A percentile compares a stretch with the other conserved stretches of the same genome.
These are phyloP conservation scores for Liparis tanakae DNA, from an alignment of 2,797 vertebrate genomes.

Conservation along the genomic window DNA sequence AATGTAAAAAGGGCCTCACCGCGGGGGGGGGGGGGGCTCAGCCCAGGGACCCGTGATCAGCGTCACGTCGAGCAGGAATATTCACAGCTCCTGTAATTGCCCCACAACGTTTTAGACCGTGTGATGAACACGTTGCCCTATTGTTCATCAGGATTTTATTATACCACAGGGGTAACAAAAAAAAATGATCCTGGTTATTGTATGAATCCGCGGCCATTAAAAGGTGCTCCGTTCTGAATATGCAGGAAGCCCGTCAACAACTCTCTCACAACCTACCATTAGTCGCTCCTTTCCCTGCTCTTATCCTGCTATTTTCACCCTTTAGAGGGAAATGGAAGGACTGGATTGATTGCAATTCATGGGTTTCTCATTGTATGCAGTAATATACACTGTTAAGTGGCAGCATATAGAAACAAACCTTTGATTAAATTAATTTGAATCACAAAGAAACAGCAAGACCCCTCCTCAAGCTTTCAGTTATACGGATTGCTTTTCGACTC, in stretches of 20 bases:
- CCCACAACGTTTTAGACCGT: constrained; percentile 58
- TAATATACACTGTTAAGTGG: constrained; percentile 88
- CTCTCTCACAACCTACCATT: constrained; percentile 81
- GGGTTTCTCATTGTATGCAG: constrained; percentile 79
- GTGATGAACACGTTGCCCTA: constrained; percentile 61
- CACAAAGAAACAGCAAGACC: constrained; percentile 87
- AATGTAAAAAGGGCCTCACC: constrained; percentile 48
- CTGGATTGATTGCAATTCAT: constrained; percentile 81
- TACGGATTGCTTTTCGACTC: constrained; percentile 77
- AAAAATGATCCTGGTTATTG: constrained; percentile 65
- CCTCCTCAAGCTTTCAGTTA: constrained; percentile 81
- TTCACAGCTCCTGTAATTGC: constrained; percentile 63
- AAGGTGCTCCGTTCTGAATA: constrained; percentile 70
- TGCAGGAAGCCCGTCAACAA: constrained; percentile 79
- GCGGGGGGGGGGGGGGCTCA: constrained; percentile 31
- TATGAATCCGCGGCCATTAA: constrained; percentile 65
- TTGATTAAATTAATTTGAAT: constrained; percentile 90
- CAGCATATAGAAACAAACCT: constrained; percentile 86
- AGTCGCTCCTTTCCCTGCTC: constrained; percentile 73
- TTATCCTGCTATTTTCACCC: constrained; percentile 80
- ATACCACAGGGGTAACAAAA: constrained; percentile 28
- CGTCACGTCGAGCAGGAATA: constrained; percentile 61
- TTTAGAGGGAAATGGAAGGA: constrained; percentile 68
- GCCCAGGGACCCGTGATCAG: constrained; percentile 52
- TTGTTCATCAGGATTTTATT: constrained; percentile 71